Evolutionary conservation across 2,797 vertebrate genomes (phyloP), one percentile per base, ranked within the genome.

Genomic region (Sebastolobus altivelis): DNA sequence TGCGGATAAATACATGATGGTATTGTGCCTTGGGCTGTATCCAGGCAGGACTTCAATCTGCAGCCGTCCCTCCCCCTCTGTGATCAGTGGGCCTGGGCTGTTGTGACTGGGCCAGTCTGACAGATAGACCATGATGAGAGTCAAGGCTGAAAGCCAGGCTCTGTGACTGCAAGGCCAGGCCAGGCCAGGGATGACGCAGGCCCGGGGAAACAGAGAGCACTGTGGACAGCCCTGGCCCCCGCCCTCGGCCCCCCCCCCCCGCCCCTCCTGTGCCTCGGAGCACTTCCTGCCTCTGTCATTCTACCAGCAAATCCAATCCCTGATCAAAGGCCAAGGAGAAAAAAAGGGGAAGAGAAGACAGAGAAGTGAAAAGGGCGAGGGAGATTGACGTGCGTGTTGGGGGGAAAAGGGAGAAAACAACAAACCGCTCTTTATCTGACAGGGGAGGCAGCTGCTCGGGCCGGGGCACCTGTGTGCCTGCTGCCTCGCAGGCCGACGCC

Each of bases 211-310:
- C 88, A 93, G 89, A 92, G 92, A 90, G 75, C 85, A 80, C 87
- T 91, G 89, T 91, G 82, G 91, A 88, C 69, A 77, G 85, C 82
- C 74, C 77, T 76, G 83, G 84, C 85, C 87, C 55, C 40, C 18
- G 35, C 86, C 77, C 86, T 40, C 35, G 31, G 10, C 67, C 86
- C 33, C 5, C n/a, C 62, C 72, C 85, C 75, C 27, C 61, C 18
- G 46, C 82, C 85, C 81, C 91, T 75, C 87, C 86, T 67, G 79
- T 83, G 83, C 91, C 91, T 92, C 79, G 1, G 46, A 92, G 93
- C 92, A 93, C 92, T 94, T 94, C 94, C 94, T 94, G 93, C 87
- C 88, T 93, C 93, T 93, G 94, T 91, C 94, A 94, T 90, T 91
- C 91, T 88, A 90, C 86, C 89, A 86, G 92, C 89, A 91, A 93